Percentiles rank a stretch among this genome's conserved stretches.
Conservation (phyloP, 2,113 vertebrate genomes). For the Microtus pennsylvanicus region DNA sequence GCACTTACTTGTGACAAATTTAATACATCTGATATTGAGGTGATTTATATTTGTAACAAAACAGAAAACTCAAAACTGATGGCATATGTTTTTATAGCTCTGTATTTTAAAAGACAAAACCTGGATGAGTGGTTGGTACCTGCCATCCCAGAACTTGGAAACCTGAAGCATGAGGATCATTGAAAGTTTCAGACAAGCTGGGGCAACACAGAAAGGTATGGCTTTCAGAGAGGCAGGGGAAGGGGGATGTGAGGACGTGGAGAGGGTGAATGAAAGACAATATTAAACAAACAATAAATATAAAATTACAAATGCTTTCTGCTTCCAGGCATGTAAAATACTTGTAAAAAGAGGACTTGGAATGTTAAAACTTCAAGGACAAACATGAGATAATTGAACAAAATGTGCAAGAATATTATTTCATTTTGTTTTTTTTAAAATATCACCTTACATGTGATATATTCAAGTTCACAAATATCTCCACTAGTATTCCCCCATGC, state of each 20-base stretch:
- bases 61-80: not conserved
- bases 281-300: not conserved
- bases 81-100: not conserved
- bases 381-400: not conserved
- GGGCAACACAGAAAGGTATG: not conserved
- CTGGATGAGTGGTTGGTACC: not conserved
- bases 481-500: not conserved
- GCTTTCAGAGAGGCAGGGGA: not conserved
- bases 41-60: not conserved
- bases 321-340: not conserved
- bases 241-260: not conserved
- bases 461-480: conserved; percentile 8
- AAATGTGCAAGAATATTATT: not conserved
- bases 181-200: not conserved
- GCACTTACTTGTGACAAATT: not conserved
- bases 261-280: not conserved
- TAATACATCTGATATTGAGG: not conserved
- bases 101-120: not conserved
- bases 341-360: not conserved
- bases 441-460: not conserved
- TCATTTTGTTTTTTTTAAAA: not conserved
- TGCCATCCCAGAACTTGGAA: not conserved
- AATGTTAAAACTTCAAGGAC: not conserved
- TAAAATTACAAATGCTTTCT: not conserved
- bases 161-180: not conserved